phyloP scores from a whole-genome alignment of 2,113 vertebrate species.

The Corydoras maculifer region DNA sequence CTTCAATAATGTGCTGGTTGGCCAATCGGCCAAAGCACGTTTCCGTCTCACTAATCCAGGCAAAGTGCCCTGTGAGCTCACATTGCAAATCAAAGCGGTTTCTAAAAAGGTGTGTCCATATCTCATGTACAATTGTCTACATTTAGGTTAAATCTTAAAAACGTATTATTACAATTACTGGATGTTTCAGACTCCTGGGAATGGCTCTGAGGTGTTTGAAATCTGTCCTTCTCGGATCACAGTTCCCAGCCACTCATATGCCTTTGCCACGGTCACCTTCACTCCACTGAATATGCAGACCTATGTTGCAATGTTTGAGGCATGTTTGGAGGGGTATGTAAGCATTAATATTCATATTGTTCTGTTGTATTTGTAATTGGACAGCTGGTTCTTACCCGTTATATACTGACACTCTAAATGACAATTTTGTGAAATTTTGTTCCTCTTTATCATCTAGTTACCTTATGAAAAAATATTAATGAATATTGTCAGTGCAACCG shows the following conservation, averaged over 20 bases:
- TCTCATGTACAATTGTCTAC: neutral
- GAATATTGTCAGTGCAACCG: too few species aligned
- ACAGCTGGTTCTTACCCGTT: too few species aligned
- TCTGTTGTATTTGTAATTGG: neutral
- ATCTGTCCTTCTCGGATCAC: slow-evolving; percentile 63
- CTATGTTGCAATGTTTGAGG: slow-evolving; percentile 76
- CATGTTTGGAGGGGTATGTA: slow-evolving; percentile 57
- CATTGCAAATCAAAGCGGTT: slow-evolving; percentile 60
- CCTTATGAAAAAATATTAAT: too few species aligned
- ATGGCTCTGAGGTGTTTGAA: slow-evolving; percentile 64
- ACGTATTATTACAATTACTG: neutral
- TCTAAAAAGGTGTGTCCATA: slow-evolving; percentile 61
- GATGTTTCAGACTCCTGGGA: slow-evolving; percentile 49
- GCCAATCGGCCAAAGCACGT: slow-evolving; percentile 66
- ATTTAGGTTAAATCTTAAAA: neutral
- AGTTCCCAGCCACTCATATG: slow-evolving; percentile 64
- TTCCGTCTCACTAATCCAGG: slow-evolving; percentile 74
- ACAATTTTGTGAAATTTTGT: too few species aligned
- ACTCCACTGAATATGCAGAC: slow-evolving; percentile 68
- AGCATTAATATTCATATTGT: too few species aligned
- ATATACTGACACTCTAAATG: too few species aligned
- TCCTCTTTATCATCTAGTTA: too few species aligned
- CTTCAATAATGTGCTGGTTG: slow-evolving; percentile 75
- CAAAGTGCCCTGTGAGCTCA: slow-evolving; percentile 71
- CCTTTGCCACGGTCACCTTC: slow-evolving; percentile 72